These are phyloP conservation scores for Mythimna lalbum DNA, from an alignment of 2,888 invertebrate species.

Conservation along the genomic window DNA sequence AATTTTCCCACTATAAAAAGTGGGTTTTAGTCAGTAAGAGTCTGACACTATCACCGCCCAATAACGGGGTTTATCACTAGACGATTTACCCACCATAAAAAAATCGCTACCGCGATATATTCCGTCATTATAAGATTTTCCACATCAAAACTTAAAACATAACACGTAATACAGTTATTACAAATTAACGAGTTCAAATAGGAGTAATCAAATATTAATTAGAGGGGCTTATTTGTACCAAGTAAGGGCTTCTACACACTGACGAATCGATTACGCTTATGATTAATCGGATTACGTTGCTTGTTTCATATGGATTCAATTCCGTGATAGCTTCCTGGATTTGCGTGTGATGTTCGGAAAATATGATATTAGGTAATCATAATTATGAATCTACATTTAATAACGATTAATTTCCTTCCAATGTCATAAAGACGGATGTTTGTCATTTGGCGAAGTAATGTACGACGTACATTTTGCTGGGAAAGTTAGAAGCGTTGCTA, in stretches of 20 bases:
- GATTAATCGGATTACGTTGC: background rate
- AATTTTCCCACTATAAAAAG: no score
- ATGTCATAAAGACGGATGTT: background rate
- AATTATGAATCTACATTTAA: no score
- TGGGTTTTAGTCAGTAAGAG: no score
- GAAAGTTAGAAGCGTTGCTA: no score
- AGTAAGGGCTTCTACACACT: constrained; percentile 4
- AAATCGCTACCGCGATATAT: no score
- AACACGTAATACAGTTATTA: background rate
- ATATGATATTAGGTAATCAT: background rate
- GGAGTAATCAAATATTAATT: constrained; percentile 33
- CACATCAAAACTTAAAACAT: background rate
- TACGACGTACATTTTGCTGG: background rate
- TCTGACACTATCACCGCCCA: no score
- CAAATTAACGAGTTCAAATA: constrained; percentile 29
- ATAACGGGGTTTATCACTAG: no score
- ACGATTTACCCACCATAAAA: no score
- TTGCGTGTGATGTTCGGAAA: background rate
- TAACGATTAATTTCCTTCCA: background rate
- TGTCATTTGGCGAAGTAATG: background rate
- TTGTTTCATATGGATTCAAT: background rate
- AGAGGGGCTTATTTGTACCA: background rate
- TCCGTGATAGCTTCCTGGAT: background rate
- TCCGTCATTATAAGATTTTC: no score
- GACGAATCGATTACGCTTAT: constrained; percentile 7